These are phyloP conservation scores for Euleptes europaea DNA, from an alignment of 2,113 vertebrate genomes.

Conservation along the genomic window DNA sequence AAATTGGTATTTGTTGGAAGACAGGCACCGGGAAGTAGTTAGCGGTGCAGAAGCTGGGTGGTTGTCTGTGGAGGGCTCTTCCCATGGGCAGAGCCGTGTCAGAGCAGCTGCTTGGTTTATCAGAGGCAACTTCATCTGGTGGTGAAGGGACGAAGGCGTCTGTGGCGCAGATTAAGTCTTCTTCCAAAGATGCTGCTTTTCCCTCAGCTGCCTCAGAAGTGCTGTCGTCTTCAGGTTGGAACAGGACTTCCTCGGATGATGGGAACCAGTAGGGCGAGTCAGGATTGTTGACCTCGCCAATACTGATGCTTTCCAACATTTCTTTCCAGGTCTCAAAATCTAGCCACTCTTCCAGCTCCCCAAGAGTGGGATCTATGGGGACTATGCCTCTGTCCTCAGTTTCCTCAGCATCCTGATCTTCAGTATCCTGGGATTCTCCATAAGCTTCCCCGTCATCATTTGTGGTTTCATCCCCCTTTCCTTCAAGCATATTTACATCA, in stretches of 20 bases:
- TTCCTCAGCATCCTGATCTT: not conserved
- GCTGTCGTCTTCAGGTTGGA: not conserved
- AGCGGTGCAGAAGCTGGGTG: not conserved
- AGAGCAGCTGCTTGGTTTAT: not conserved
- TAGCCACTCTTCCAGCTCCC: not conserved
- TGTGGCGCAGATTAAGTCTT: too few relatives aligned
- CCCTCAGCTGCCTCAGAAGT: not conserved
- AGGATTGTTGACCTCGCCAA: not conserved
- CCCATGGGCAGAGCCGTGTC: too few relatives aligned
- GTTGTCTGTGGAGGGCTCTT: not conserved
- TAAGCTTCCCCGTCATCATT: not conserved
- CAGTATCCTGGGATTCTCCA: not conserved
- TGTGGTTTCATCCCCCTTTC: not conserved
- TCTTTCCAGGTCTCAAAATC: slow-evolving; percentile 10
- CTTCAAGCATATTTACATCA: not conserved
- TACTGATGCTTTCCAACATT: slow-evolving; percentile 1
- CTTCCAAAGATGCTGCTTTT: not conserved
- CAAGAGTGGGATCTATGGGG: not conserved
- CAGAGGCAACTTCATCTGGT: not conserved
- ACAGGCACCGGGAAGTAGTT: not conserved
- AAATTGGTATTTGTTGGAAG: not conserved
- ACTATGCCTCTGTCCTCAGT: not conserved
- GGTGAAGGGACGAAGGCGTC: not conserved
- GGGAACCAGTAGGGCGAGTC: not conserved
- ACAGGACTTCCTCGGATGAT: not conserved